phyloP scores from a whole-genome alignment of 2,888 invertebrate species.

The Epsilonema sp. region DNA sequence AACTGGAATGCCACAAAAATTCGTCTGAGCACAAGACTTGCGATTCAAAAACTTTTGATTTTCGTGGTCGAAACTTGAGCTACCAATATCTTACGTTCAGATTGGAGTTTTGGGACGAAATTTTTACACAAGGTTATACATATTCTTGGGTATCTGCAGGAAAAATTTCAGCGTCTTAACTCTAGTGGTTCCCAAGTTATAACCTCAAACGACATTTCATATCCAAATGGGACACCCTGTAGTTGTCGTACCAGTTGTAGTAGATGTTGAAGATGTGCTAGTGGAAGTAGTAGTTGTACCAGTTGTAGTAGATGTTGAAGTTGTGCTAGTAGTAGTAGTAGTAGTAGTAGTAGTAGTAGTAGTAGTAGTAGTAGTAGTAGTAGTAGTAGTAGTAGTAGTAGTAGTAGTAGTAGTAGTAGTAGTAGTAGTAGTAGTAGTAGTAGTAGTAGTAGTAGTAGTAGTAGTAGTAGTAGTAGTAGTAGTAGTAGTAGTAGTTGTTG shows the following conservation, averaged over 20 bases:
- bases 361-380: not conserved
- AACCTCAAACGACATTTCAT: too few relatives aligned
- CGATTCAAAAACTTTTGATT: too few relatives aligned
- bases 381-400: not conserved
- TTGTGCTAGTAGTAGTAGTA: not conserved
- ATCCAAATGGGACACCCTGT: too few relatives aligned
- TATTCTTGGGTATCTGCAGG: too few relatives aligned
- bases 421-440: not conserved
- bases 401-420: not conserved
- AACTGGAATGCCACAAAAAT: too few relatives aligned
- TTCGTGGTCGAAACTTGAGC: too few relatives aligned
- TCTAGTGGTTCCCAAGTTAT: too few relatives aligned
- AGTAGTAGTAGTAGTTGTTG: not conserved
- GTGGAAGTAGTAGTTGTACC: not conserved
- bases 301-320: not conserved
- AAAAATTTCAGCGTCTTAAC: too few relatives aligned
- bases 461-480: not conserved
- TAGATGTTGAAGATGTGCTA: not conserved
- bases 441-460: not conserved
- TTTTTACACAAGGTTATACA: too few relatives aligned
- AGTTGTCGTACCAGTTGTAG: not conserved
- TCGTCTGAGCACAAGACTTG: too few relatives aligned
- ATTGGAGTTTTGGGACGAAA: too few relatives aligned
- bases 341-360: not conserved
- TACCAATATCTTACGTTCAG: too few relatives aligned